Evolutionary conservation across 2,113 vertebrate species (phyloP).

Genomic region (Trichechus manatus): DNA sequence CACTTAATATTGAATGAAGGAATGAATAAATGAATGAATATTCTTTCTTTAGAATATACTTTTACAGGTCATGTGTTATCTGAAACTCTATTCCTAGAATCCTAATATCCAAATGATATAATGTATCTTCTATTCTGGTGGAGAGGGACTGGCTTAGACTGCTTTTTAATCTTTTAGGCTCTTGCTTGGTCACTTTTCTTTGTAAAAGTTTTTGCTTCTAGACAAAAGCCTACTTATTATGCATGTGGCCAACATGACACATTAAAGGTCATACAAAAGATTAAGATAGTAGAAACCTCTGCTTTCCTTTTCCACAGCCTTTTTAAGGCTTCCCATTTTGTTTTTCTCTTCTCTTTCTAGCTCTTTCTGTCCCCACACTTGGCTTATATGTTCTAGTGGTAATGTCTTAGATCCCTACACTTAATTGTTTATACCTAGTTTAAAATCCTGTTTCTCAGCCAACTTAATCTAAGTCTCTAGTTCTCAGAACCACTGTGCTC

Average conservation of each 20-base stretch:
- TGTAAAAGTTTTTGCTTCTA: neutral
- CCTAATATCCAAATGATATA: neutral
- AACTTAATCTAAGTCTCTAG: neutral
- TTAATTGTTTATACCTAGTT: neutral
- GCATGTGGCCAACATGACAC: neutral
- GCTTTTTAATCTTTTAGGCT: constrained; percentile 10
- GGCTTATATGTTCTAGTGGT: neutral
- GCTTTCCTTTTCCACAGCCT: neutral
- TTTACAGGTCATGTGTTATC: neutral
- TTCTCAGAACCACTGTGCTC: neutral
- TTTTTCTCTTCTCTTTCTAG: neutral
- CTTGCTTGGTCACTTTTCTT: neutral
- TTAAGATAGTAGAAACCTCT: neutral
- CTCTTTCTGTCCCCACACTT: neutral
- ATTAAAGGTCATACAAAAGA: neutral
- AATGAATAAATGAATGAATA: neutral
- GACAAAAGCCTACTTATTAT: neutral
- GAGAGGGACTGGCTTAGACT: neutral
- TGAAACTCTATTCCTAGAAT: constrained; percentile 32
- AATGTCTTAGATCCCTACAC: neutral
- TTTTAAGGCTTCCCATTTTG: neutral
- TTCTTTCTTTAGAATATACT: neutral
- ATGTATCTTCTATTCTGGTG: neutral
- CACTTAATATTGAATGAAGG: neutral
- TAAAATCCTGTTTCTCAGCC: neutral